Percentiles rank a stretch among this genome's conserved stretches.
Evolutionary conservation across 2,797 vertebrate species (phyloP).

Genomic region (Steatocranus sp.): DNA sequence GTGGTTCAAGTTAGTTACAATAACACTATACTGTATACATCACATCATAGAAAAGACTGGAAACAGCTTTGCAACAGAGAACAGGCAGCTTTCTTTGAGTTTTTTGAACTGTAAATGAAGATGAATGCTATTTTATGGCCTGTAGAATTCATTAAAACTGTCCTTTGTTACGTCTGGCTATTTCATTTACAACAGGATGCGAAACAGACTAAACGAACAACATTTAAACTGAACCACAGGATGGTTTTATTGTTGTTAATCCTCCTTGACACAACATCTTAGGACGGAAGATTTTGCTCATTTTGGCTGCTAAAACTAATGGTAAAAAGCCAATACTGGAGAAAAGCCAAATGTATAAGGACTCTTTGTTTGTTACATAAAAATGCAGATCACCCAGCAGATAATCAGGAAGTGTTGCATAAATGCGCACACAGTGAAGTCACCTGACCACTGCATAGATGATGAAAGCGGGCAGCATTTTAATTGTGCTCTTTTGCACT

Average conservation of each 20-base stretch:
- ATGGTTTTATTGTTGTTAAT: not conserved
- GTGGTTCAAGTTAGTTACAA: not conserved
- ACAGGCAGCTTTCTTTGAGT: not conserved
- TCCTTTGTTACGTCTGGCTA: not conserved
- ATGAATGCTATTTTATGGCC: not conserved
- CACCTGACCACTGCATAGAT: not conserved
- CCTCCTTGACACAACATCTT: not conserved
- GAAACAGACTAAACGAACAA: not conserved
- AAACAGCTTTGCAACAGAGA: not conserved
- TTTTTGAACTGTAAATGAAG: not conserved
- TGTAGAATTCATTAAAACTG: not conserved
- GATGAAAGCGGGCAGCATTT: constrained; percentile 32
- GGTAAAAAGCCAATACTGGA: not conserved
- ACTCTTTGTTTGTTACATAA: not conserved
- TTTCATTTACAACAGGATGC: not conserved
- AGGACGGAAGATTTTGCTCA: not conserved
- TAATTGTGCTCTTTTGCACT: constrained; percentile 1
- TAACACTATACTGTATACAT: not conserved
- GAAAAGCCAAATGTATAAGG: not conserved
- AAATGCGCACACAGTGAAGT: not conserved
- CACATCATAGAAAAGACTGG: not conserved
- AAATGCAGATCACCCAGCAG: not conserved
- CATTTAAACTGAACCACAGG: not conserved
- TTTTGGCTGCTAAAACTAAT: not conserved
- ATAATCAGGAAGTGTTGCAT: not conserved